phyloP scores from a whole-genome alignment of 2,113 vertebrate species.

The Cochlearius cochlearius region DNA sequence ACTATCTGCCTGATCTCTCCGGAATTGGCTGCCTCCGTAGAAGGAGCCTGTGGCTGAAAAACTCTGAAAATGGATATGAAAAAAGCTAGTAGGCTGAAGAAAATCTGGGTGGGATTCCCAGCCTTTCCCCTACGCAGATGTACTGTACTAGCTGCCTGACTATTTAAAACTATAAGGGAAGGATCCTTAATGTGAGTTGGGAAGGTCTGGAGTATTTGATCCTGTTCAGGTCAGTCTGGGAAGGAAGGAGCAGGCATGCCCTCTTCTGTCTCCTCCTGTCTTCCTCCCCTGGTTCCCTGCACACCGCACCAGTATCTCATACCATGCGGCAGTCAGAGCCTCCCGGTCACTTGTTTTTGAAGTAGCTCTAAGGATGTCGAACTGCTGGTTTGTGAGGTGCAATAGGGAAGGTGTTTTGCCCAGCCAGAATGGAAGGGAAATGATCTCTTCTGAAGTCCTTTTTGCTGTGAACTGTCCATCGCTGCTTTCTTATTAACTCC shows the following conservation, averaged over 20 bases:
- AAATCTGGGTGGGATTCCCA: background rate
- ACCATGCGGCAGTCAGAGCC: background rate
- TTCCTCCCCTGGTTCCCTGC: background rate
- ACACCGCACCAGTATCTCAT: background rate
- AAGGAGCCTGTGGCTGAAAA: background rate
- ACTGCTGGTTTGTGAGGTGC: background rate
- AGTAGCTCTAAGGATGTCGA: background rate
- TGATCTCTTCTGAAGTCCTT: conserved; percentile 17
- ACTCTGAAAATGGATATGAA: background rate
- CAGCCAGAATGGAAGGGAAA: conserved; percentile 12
- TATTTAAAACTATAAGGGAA: background rate
- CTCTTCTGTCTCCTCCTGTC: background rate
- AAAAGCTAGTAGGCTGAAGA: background rate
- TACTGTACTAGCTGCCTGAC: background rate
- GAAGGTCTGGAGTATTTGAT: background rate
- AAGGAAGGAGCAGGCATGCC: background rate
- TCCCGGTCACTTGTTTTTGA: background rate
- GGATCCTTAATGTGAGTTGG: background rate
- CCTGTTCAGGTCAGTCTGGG: background rate
- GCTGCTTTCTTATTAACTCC: background rate
- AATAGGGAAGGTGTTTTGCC: background rate
- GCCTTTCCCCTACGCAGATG: background rate
- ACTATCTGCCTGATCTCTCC: background rate
- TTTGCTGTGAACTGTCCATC: background rate
- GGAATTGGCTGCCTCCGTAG: background rate